Evolutionary conservation across 2,113 vertebrate species (phyloP).

Genomic region (Empidonax traillii): DNA sequence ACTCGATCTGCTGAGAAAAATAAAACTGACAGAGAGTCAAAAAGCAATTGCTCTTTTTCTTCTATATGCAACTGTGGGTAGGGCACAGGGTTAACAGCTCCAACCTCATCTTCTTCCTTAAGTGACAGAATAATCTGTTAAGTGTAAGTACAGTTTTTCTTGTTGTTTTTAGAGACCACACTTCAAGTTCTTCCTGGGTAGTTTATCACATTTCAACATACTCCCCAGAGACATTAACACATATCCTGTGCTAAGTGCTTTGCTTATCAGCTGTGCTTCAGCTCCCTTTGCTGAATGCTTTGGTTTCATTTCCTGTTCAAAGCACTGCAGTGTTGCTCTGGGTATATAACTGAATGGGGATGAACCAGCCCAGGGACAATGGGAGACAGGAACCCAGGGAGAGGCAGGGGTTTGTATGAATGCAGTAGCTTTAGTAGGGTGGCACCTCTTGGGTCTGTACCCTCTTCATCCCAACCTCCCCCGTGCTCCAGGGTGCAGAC

Average conservation of each 20-base stretch:
- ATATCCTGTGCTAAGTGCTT: conserved; percentile 17
- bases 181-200: background rate
- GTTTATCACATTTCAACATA: conserved; percentile 33
- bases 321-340: background rate
- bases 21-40: background rate
- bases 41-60: background rate
- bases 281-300: background rate
- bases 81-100: background rate
- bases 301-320: background rate
- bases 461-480: background rate
- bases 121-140: background rate
- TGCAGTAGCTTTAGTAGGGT: background rate
- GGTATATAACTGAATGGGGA: background rate
- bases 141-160: background rate
- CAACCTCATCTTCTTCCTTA: background rate
- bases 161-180: background rate
- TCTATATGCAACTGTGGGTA: background rate
- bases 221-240: background rate
- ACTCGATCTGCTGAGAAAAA: background rate
- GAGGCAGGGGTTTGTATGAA: background rate
- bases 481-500: background rate
- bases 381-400: background rate
- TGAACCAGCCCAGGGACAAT: background rate
- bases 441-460: background rate
- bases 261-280: conserved; percentile 26